Base-by-base conservation (phyloP, 1,140 invertebrate genomes). In the Trissolcus basalis region DNA sequence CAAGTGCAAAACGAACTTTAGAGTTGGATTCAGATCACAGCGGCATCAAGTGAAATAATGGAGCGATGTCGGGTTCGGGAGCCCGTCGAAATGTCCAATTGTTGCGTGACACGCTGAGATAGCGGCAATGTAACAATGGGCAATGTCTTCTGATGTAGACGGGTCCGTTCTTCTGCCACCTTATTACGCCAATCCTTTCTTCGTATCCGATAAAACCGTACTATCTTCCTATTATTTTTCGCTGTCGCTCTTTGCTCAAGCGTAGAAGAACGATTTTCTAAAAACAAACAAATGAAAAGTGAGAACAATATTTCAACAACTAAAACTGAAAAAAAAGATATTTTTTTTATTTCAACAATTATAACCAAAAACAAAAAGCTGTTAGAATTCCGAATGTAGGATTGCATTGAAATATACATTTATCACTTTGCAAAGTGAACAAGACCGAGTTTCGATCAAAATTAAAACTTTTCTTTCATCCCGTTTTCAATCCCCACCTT, bases 41-140 rank as follows among this genome's bases (percentile, higher is more conserved):
- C 32, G 43, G 36, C 33, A 44, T 58, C n/a, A n/a, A 68, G 36
- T 49, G 47, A 77, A 41, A 77, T 67, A 77, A 77, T 77, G 14
- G 67, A 13, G 39, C 39, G 43, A 58, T 49, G 54, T 64, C 59
- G 45, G 64, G 47, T 51, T 12, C 47, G 61, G 56, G 51, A 61
- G 47, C 58, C 68, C 68, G 74, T 68, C 58, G 74, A 77, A 77
- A 77, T 77, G 74, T 77, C 68, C 74, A 72, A 72, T 77, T 72
- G 63, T 72, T 68, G 73, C 68, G 63, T 61, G 68, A 77, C 61
- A 77, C 33, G 68, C 47, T 41, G 54, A 77, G 74, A 77, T 77
- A 77, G 71, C 55, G 13, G 50, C 27, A 19, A 27, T 44, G 68
- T 50, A 72, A 77, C 63, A 77, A 72, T 77, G 63, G 61, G 53